Percentiles rank a stretch among this genome's conserved stretches.
These are phyloP conservation scores for Myotis davidii DNA, from an alignment of 2,113 vertebrate species.

Conservation along the genomic window DNA sequence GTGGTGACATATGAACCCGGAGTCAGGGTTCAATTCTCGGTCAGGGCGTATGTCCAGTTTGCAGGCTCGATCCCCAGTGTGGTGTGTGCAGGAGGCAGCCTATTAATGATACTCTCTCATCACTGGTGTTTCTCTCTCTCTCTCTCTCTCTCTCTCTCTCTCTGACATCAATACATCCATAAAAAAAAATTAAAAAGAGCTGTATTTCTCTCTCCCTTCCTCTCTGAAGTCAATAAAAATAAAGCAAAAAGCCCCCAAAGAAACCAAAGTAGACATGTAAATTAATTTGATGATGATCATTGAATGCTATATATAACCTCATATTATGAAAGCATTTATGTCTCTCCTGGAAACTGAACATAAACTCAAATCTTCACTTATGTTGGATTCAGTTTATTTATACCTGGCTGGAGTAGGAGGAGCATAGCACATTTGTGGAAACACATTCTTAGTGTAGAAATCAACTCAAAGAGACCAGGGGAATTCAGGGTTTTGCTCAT, in stretches of 20 bases:
- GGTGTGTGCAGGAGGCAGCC: too few species aligned
- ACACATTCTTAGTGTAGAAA: not conserved
- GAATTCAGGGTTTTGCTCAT: not conserved
- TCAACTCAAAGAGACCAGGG: not conserved
- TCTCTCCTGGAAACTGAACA: not conserved
- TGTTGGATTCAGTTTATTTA: not conserved
- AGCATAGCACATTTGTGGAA: not conserved
- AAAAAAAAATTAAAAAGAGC: too few species aligned
- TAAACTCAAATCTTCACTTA: not conserved
- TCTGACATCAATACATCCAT: too few species aligned
- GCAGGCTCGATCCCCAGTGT: too few species aligned
- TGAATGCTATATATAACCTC: not conserved
- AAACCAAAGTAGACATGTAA: not conserved
- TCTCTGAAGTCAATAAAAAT: too few species aligned
- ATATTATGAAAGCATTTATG: slow-evolving; percentile 23
- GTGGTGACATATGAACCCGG: too few species aligned
- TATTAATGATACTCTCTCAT: too few species aligned
- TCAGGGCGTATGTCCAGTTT: too few species aligned
- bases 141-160: too few species aligned
- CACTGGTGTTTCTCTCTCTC: too few species aligned
- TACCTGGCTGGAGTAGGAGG: not conserved
- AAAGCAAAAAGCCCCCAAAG: not conserved
- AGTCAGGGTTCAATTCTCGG: too few species aligned
- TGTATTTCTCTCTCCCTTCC: too few species aligned
- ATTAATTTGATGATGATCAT: not conserved